A percentile compares a stretch with the other conserved stretches of the same genome.
Evolutionary conservation across 2,888 invertebrate species (phyloP).

Genomic region (Mimas tiliae): DNA sequence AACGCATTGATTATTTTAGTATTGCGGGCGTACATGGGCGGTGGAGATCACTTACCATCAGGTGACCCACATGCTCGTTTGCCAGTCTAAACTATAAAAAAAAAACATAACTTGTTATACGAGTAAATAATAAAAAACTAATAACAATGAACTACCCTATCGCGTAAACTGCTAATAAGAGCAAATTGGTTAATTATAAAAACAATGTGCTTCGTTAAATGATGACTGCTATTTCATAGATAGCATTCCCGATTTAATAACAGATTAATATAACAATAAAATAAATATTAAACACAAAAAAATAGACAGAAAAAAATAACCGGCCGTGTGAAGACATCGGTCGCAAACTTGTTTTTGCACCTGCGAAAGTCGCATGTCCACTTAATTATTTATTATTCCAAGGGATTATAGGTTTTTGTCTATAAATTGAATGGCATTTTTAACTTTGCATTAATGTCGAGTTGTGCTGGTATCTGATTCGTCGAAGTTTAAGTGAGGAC

Average conservation of each 20-base stretch:
- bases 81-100: no score
- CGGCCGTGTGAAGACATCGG: not conserved
- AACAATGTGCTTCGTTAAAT: no score
- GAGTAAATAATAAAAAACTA: no score
- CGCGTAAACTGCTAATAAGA: no score
- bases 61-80: no score
- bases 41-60: no score
- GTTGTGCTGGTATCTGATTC: slow-evolving; percentile 2
- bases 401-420: slow-evolving; percentile 33
- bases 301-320: not conserved
- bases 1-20: no score
- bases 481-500: not conserved
- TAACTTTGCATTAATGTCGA: slow-evolving; percentile 33
- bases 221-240: not conserved
- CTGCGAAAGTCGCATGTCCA: slow-evolving; percentile 33
- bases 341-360: slow-evolving; percentile 40
- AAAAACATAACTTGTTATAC: no score
- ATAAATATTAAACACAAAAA: not conserved
- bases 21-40: no score
- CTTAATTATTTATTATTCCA: slow-evolving; percentile 32
- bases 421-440: slow-evolving; percentile 38
- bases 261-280: slow-evolving; percentile 4
- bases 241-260: slow-evolving; percentile 1
- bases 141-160: no score
- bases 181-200: no score